Base-by-base conservation (phyloP, 2,113 vertebrate genomes). In the Clarias batrachus region DNA sequence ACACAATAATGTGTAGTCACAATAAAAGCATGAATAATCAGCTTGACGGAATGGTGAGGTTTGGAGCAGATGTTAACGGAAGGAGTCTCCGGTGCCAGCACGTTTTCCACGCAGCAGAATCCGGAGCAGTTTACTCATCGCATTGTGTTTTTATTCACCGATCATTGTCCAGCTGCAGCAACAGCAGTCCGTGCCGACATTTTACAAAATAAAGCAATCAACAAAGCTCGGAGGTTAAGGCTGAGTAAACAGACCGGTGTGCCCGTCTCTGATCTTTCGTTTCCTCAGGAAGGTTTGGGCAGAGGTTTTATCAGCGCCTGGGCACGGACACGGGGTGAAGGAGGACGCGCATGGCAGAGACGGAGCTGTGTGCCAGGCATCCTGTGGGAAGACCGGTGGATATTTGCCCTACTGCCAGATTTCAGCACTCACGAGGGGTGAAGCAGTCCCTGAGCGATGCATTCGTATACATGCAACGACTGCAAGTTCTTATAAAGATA, bases 201-300 rank as follows among this genome's bases (percentile, higher is more conserved):
- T 68, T 30, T 37, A 37, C 17, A 70, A 17, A 37, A 37, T 19
- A 66, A 19, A 70, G 30, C 19, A 73, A 9, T 12, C 9, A 48
- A 11, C 19, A 37, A 71, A 41, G 25, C 74, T 16, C 27, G 41
- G 54, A 48, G 37, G 30, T 68, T 57, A 30, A 62, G 63, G 48
- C 54, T 84, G 71, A 79, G 54, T 37, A 48, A 83, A 85, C 19
- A 79, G 56, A 62, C 33, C 56, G 76, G 30, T 13, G 13, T 33
- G 62, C 37, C n/a, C 25, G 8, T 48, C 59, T 57, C 8, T 86
- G 62, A 82, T 77, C 57, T 78, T 54, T 48, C 17, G 62, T 85
- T 89, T 90, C 89, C 89, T 30, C 85, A 88, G 89, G 85, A 90
- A 90, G 48, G 37, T 23, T 25, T 3, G 21, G 57, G 59, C 57